phyloP scores from a whole-genome alignment of 2,113 vertebrate species.

The Pterocles orientalis region DNA sequence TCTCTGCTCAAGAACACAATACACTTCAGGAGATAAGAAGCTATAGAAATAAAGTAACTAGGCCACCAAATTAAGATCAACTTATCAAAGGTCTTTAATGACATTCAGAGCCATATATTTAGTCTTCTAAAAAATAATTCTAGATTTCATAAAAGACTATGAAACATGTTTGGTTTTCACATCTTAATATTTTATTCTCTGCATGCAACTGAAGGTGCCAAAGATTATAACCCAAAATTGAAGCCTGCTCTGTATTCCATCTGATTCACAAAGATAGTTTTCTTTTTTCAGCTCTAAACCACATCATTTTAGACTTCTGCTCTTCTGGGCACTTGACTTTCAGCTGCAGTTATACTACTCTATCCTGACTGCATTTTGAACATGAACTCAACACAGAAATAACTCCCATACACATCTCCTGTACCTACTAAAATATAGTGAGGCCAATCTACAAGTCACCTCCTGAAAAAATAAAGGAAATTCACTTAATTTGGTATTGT shows the following conservation, averaged over 20 bases:
- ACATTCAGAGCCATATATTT: background rate
- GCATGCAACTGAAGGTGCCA: background rate
- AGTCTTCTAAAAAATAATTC: background rate
- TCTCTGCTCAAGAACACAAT: conserved; percentile 44
- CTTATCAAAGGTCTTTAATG: conserved; percentile 2
- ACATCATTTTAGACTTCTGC: background rate
- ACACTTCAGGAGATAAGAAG: conserved; percentile 17
- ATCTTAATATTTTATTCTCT: background rate
- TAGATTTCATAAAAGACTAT: background rate
- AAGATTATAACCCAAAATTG: background rate
- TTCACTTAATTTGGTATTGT: conserved; percentile 21
- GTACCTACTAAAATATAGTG: background rate
- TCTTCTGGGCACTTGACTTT: background rate
- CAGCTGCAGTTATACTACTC: background rate
- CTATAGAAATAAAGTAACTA: conserved; percentile 9
- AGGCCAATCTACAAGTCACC: background rate
- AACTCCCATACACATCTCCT: background rate
- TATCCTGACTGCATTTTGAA: background rate
- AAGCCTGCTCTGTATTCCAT: background rate
- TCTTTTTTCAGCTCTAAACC: background rate
- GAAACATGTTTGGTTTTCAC: background rate
- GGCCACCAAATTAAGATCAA: conserved; percentile 42
- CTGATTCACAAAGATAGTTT: background rate
- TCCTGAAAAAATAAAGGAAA: background rate
- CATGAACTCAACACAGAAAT: background rate